Percentiles rank a stretch among this genome's conserved stretches.
These are phyloP conservation scores for Drosophila funebris DNA, from an alignment of 1,140 invertebrate species.

Conservation along the genomic window DNA sequence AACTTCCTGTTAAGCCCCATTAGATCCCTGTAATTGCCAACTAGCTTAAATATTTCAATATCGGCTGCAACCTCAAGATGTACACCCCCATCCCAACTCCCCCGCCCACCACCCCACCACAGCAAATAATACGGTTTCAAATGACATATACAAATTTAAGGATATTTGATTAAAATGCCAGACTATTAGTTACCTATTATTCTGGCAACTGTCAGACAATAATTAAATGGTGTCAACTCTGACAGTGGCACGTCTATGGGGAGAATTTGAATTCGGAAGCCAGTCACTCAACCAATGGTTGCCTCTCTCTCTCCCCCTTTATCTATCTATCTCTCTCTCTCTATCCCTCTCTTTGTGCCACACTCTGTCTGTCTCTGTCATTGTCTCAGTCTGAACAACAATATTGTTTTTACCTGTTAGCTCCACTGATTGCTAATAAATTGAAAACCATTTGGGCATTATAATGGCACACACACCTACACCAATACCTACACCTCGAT, in stretches of 20 bases:
- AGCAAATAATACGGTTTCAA: no score
- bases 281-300: background rate
- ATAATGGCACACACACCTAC: slow-evolving; percentile 11
- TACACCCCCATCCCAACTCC: no score
- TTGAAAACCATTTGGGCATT: slow-evolving; percentile 52
- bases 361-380: background rate
- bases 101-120: no score
- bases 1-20: no score
- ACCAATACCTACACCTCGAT: no score
- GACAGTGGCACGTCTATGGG: slow-evolving; percentile 3
- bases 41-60: no score
- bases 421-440: slow-evolving; percentile 69
- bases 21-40: no score
- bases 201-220: slow-evolving; percentile 4
- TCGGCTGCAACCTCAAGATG: background rate
- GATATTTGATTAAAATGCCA: background rate
- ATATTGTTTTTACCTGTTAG: slow-evolving; percentile 50
- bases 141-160: background rate
- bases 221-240: slow-evolving; percentile 27
- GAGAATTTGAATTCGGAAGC: background rate
- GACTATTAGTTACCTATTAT: background rate
- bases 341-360: background rate
- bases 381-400: slow-evolving; percentile 14
- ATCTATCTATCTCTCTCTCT: background rate
- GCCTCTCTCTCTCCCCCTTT: no score